Percentiles rank a stretch among this genome's conserved stretches.
Conservation (phyloP, 2,113 vertebrate species). For the Collichthys lucidus region DNA sequence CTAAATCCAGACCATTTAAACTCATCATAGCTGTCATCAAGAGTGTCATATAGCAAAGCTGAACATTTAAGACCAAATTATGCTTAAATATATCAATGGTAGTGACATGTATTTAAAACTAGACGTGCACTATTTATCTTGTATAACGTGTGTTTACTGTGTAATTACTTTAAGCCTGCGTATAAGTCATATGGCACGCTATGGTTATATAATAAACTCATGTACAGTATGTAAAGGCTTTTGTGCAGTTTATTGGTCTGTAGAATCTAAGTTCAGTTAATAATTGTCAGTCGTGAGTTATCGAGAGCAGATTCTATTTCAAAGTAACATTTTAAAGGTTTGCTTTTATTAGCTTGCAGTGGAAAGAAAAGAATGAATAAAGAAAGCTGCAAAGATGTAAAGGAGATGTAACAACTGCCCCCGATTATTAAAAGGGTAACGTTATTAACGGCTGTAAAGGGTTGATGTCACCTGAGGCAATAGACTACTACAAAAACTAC, state of each 20-base stretch:
- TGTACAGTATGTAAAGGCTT: too few relatives aligned
- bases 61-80: neutral
- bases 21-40: too few relatives aligned
- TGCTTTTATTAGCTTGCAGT: neutral
- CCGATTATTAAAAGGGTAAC: constrained; percentile 1
- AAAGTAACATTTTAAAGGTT: neutral
- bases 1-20: neutral
- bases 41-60: neutral
- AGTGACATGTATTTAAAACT: neutral
- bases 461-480: too few relatives aligned
- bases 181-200: neutral
- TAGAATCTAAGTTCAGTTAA: neutral
- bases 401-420: constrained; percentile 4
- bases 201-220: too few relatives aligned
- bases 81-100: neutral
- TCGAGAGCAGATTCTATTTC: neutral
- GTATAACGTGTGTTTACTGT: neutral
- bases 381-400: neutral
- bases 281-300: neutral
- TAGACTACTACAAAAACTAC: too few relatives aligned
- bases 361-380: neutral
- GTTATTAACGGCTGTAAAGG: neutral
- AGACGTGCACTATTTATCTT: neutral
- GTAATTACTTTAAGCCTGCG: neutral
- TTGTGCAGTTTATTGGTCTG: too few relatives aligned